Evolutionary conservation across 2,113 vertebrate species (phyloP), one percentile per base, ranked within the genome.

Genomic region (Oxygymnocypris stewartii): DNA sequence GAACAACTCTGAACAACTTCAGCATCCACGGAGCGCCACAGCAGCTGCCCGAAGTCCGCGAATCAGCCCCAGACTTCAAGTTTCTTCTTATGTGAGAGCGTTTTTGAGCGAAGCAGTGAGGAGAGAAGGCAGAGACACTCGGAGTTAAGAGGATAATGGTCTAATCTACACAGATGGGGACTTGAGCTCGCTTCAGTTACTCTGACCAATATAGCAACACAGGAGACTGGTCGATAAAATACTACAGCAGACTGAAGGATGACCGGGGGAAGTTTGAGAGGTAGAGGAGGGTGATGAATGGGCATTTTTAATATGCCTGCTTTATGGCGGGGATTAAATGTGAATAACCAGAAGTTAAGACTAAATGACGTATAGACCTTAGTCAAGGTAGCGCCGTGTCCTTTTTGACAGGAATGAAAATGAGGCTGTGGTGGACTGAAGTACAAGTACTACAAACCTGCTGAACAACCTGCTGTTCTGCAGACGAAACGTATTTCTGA

Each of bases 71-170:
- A n/a, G 37, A 37, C 25, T 79, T 75, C 8, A 80, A 67, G 47
- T 85, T 76, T 85, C 84, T 65, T 63, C 74, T 67, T 47, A 37
- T 79, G 51, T 47, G 10, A 18, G 40, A 25, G 20, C 4, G 82
- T 59, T 61, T 49, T 25, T 71, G 79, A 44, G 77, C 6, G 80
- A 59, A 83, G 87, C 89, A 79, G 88, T 85, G 89, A 87, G 61
- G 86, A 49, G 73, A 88, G 84, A 91, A 87, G 91, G 88, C 79
- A 89, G 90, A 88, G 91, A 91, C 93, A 93, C 93, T 93, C 94
- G 91, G 91, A 88, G 92, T 90, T 96, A 96, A 96, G 95, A 95
- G 93, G 95, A 96, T 96, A 93, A 96, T 88, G 54, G 88, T 94
- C 92, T 95, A 95, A 95, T 95, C 94, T 92, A 82, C 91, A 91